Conservation (phyloP, 2,888 invertebrate species). For the Drosophila gaucha region DNA sequence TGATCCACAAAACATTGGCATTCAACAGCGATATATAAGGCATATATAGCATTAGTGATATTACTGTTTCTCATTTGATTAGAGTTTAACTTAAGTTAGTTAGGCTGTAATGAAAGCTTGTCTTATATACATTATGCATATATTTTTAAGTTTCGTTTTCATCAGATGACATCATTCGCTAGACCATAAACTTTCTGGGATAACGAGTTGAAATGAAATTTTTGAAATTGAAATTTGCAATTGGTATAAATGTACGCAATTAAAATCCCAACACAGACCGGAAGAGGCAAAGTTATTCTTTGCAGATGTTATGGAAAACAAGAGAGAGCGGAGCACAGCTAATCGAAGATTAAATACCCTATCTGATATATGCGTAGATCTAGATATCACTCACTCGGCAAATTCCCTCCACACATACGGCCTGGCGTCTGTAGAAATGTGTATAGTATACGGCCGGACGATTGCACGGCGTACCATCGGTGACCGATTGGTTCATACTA, state of each 20-base stretch:
- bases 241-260: slow-evolving; percentile 43
- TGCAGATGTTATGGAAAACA: slow-evolving; percentile 35
- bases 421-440: slow-evolving; percentile 86
- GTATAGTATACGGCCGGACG: slow-evolving; percentile 85
- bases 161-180: slow-evolving; percentile 45
- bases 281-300: slow-evolving; percentile 48
- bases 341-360: neutral
- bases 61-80: neutral
- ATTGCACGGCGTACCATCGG: slow-evolving; percentile 92
- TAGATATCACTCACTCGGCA: slow-evolving; percentile 92
- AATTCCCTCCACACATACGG: slow-evolving; percentile 92
- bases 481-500: slow-evolving; percentile 90
- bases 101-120: neutral
- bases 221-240: slow-evolving; percentile 49
- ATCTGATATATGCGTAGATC: too few relatives aligned
- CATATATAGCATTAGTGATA: neutral
- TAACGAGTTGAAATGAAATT: slow-evolving; percentile 39
- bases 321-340: neutral
- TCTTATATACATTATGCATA: neutral
- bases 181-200: slow-evolving; percentile 14
- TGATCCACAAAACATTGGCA: neutral
- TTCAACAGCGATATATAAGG: slow-evolving; percentile 1
- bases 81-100: neutral
- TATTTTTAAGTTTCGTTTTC: slow-evolving; percentile 2
- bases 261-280: slow-evolving; percentile 45